Evolutionary conservation across 2,888 invertebrate genomes (phyloP).

Genomic region (Cheilosia scutellata): DNA sequence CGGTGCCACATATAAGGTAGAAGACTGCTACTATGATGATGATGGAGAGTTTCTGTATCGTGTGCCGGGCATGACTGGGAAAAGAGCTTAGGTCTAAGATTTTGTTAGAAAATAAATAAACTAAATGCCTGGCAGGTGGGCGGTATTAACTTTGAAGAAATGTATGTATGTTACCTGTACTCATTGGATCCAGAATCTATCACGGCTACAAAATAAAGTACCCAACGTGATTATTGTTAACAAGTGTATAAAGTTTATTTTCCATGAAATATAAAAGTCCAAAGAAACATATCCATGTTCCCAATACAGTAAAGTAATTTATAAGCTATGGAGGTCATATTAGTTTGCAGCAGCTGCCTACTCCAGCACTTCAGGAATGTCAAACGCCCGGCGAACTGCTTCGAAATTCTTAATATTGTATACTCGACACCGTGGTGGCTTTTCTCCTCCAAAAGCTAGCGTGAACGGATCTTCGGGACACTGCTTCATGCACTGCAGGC

Average conservation of each 20-base stretch:
- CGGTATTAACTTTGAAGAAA: no score
- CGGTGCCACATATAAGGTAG: slow-evolving; percentile 89
- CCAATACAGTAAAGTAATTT: neutral
- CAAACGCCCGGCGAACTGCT: slow-evolving; percentile 81
- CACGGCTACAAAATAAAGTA: neutral
- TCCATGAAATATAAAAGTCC: neutral
- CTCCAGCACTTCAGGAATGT: slow-evolving; percentile 77
- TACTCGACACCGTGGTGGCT: slow-evolving; percentile 90
- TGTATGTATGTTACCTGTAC: no score
- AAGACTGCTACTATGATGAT: slow-evolving; percentile 92
- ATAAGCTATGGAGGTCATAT: neutral
- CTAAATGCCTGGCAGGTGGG: no score
- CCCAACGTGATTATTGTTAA: neutral
- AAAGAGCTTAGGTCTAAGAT: neutral
- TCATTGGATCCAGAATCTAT: neutral
- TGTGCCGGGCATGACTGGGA: slow-evolving; percentile 88
- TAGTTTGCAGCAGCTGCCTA: neutral
- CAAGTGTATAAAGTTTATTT: slow-evolving; percentile 9
- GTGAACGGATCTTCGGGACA: slow-evolving; percentile 93
- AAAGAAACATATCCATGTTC: neutral
- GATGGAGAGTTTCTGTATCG: slow-evolving; percentile 92
- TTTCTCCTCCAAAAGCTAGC: slow-evolving; percentile 94
- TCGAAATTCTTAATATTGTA: slow-evolving; percentile 83
- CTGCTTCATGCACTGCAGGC: slow-evolving; percentile 89
- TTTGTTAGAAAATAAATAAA: neutral